Conservation (phyloP, 1,140 invertebrate species). For the Drosophila lowei region DNA sequence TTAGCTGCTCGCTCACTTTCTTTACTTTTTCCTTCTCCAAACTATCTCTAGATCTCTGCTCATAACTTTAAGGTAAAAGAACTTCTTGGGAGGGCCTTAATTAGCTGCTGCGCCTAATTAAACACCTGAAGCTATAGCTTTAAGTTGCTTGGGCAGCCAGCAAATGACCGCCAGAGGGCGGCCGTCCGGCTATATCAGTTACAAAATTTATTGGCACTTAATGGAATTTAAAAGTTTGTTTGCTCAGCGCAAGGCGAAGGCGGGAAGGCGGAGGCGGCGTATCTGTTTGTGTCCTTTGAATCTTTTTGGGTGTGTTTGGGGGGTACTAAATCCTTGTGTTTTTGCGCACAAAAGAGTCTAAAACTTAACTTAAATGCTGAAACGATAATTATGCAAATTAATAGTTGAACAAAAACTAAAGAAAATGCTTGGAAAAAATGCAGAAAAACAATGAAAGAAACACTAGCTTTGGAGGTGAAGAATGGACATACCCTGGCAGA, state of each 20-base stretch:
- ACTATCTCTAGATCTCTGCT: conserved; percentile 6
- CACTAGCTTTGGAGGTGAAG: no score
- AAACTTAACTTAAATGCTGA: conserved; percentile 62
- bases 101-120: conserved; percentile 28
- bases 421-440: background rate
- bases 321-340: background rate
- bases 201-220: conserved; percentile 77
- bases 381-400: conserved; percentile 76
- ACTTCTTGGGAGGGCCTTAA: conserved; percentile 26
- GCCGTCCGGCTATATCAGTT: conserved; percentile 50
- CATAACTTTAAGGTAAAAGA: conserved; percentile 17
- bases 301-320: conserved; percentile 8
- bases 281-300: no score
- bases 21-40: background rate
- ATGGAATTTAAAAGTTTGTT: conserved; percentile 82
- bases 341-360: conserved; percentile 2
- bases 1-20: no score
- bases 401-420: conserved; percentile 49
- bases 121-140: conserved; percentile 23
- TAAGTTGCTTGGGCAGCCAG: conserved; percentile 25
- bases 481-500: no score
- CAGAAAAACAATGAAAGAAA: no score
- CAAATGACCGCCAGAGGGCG: conserved; percentile 32
- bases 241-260: conserved; percentile 31
- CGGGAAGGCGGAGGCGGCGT: no score